Percentiles rank a stretch among this genome's conserved stretches.
phyloP scores from a whole-genome alignment of 2,113 vertebrate species.

The Aptenodytes forsteri region DNA sequence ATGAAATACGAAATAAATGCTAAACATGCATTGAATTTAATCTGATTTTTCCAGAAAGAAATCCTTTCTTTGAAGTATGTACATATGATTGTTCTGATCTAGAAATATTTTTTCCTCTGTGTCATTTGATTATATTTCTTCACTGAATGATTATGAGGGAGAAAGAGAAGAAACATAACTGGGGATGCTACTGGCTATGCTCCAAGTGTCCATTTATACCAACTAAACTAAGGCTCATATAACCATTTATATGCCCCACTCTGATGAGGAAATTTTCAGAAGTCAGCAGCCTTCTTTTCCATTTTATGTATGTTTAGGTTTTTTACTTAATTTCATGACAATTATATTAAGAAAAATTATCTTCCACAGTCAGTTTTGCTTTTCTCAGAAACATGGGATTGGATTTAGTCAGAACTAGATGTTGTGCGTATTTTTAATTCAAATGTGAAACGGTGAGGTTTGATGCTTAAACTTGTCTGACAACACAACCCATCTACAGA shows the following conservation, averaged over 20 bases:
- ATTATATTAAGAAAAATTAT: background rate
- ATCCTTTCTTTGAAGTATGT: background rate
- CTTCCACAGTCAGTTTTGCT: background rate
- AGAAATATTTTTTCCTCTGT: background rate
- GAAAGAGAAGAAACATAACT: background rate
- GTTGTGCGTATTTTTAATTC: background rate
- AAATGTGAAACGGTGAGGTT: background rate
- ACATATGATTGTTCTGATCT: background rate
- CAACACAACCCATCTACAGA: background rate
- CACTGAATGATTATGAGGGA: background rate
- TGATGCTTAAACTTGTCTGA: background rate
- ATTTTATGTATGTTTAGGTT: background rate
- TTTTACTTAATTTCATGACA: background rate
- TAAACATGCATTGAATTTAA: background rate
- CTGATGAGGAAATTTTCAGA: background rate
- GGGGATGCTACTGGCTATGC: background rate
- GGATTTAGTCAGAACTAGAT: background rate
- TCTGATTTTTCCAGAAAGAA: background rate
- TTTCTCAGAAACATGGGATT: background rate
- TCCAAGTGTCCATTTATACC: background rate
- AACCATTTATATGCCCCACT: background rate
- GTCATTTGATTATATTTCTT: background rate
- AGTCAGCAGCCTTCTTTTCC: background rate
- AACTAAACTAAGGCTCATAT: background rate
- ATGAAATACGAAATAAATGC: background rate